Percentiles rank a stretch among this genome's conserved stretches.
These are phyloP conservation scores for Calameuta pallipes DNA, from an alignment of 2,888 invertebrate species.

Conservation along the genomic window DNA sequence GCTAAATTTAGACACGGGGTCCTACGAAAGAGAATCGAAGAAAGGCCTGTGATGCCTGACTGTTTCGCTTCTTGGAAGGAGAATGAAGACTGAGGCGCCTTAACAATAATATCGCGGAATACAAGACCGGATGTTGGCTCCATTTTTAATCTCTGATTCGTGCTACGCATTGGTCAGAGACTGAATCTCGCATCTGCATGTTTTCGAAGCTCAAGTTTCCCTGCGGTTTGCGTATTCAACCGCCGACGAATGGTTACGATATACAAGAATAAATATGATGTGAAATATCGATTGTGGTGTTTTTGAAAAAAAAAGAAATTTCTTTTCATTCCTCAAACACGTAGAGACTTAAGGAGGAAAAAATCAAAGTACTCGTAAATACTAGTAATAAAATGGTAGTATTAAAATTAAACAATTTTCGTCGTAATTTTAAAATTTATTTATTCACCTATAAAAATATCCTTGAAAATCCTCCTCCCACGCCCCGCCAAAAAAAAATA, in stretches of 20 bases:
- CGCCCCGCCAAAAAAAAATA: neutral
- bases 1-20: constrained; percentile 20
- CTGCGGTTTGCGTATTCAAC: neutral
- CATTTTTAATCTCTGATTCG: constrained; percentile 11
- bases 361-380: neutral
- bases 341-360: neutral
- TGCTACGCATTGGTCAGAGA: neutral
- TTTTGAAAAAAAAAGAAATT: neutral
- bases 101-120: constrained; percentile 40
- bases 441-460: too few species aligned
- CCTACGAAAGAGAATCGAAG: constrained; percentile 20
- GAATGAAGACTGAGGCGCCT: constrained; percentile 3
- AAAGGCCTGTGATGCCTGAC: constrained; percentile 9
- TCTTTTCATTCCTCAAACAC: neutral
- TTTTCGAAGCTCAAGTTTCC: neutral
- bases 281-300: neutral
- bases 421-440: too few species aligned
- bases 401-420: too few species aligned
- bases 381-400: neutral
- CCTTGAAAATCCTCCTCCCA: neutral
- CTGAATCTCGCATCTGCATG: neutral
- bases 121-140: constrained; percentile 27
- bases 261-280: neutral
- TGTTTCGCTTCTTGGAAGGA: constrained; percentile 1
- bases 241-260: neutral